Evolutionary conservation across 1,140 invertebrate genomes (phyloP).

Genomic region (Mactra quadrangularis): DNA sequence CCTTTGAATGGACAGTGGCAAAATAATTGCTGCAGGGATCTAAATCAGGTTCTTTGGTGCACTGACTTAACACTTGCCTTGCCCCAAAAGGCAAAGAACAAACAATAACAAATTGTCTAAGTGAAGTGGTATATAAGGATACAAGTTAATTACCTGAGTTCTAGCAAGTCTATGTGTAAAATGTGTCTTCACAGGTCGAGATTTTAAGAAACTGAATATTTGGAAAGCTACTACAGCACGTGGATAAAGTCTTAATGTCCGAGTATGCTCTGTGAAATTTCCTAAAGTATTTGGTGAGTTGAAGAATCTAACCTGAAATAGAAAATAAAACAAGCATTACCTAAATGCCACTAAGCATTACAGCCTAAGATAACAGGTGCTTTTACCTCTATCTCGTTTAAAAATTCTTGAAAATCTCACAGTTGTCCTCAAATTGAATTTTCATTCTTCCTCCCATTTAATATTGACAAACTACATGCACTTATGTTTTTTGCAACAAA

Average conservation of each 20-base stretch:
- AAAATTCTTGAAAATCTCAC: too few relatives aligned
- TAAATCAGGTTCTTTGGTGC: not conserved
- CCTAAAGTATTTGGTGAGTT: slow-evolving; percentile 98
- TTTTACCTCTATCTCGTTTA: too few relatives aligned
- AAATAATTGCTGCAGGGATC: not conserved
- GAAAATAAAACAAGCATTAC: slow-evolving; percentile 19
- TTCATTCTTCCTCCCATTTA: too few relatives aligned
- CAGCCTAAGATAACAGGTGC: not conserved
- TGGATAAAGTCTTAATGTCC: slow-evolving; percentile 97
- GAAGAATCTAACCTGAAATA: slow-evolving; percentile 94
- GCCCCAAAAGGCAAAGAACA: too few relatives aligned
- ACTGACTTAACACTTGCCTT: too few relatives aligned
- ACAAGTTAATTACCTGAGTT: slow-evolving; percentile 91
- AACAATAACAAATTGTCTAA: too few relatives aligned
- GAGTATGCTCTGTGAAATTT: slow-evolving; percentile 98
- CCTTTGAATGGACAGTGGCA: not conserved
- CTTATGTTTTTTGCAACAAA: too few relatives aligned
- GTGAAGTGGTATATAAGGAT: too few relatives aligned
- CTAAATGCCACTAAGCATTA: not conserved
- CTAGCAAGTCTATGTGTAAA: slow-evolving; percentile 96
- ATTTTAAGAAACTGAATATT: slow-evolving; percentile 98
- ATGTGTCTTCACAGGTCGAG: slow-evolving; percentile 91
- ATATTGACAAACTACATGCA: too few relatives aligned
- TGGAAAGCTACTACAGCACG: slow-evolving; percentile 99
- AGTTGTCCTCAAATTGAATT: too few relatives aligned